Base-by-base conservation (phyloP, 2,888 invertebrate genomes). In the Lasioglossum calceatum region DNA sequence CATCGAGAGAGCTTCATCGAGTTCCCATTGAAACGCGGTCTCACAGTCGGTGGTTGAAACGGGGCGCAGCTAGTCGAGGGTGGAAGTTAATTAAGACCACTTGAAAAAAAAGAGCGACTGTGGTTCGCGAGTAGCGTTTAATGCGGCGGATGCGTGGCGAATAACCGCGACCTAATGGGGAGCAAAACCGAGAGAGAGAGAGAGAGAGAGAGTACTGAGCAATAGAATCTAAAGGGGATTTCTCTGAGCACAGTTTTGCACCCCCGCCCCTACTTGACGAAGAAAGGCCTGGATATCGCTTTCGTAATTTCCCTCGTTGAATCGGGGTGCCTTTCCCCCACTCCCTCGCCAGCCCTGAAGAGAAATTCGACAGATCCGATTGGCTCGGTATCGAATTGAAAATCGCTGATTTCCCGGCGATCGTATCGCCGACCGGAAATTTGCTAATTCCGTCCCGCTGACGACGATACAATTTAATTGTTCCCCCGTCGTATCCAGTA, bases 31-130 rank as follows among this genome's bases (percentile, higher is more conserved):
- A 67, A 77, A 7, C 72, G 23, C 3, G 23, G 39, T 70, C 10
- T 39, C 23, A 0, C 70, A 67, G 77, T 67, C 64, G 44, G 39
- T 32, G 44, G 36, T 23, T 36, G 39, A 36, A 70, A 32, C 64
- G 23, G 67, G 23, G 67, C 23, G 1, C 19, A 36, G 39, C 23
- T 67, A 47, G 32, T 72, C 71, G 39, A 42, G 72, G 72, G 54
- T 47, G 79, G 61, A 76, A 82, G 44, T 87, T 86, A 84, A 87
- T 88, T 87, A 88, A 84, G 76, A 67, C 76, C 82, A 70, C 84
- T 81, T 58, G 78, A 76, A 88, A 87, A 39, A 39, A 64, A 27
- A 67, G 4, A 82, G 81, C 82, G 71, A 83, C 78, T 80, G 64
- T 58, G 54, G 39, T 79, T 76, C 32, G 32, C 47, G 76, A 81